Evolutionary conservation across 2,888 invertebrate genomes (phyloP).

Genomic region (Portevinia maculata): DNA sequence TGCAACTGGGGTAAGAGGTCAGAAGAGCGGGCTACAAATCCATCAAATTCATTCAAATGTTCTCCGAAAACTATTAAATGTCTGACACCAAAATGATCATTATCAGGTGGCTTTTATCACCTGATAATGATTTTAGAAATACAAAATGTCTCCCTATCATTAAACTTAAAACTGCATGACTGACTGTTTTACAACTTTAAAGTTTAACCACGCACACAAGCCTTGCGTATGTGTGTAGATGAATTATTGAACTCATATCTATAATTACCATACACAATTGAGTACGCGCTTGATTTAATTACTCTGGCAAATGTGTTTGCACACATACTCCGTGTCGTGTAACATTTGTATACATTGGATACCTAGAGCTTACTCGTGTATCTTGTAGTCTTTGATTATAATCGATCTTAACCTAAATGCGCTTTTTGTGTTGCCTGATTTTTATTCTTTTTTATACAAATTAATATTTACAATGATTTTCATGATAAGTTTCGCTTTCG

Average conservation of each 20-base stretch:
- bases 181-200: constrained; percentile 48
- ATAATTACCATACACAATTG: constrained; percentile 71
- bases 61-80: constrained; percentile 1
- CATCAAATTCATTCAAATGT: not conserved
- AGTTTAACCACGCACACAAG: constrained; percentile 13
- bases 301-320: constrained; percentile 64
- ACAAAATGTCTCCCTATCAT: constrained; percentile 44
- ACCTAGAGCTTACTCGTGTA: constrained; percentile 30
- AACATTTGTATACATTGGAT: constrained; percentile 59
- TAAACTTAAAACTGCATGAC: constrained; percentile 59
- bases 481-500: constrained; percentile 55
- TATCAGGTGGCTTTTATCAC: constrained; percentile 63
- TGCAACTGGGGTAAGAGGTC: not conserved
- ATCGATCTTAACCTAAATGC: constrained; percentile 81
- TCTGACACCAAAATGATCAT: not conserved
- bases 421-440: constrained; percentile 22
- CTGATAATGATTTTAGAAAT: constrained; percentile 51
- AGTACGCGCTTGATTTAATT: constrained; percentile 73
- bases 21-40: not conserved
- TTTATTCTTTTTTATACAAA: constrained; percentile 21
- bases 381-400: constrained; percentile 75
- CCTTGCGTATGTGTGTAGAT: constrained; percentile 21
- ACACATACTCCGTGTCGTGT: constrained; percentile 66
- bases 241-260: constrained; percentile 71
- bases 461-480: constrained; percentile 70